Base-by-base conservation (phyloP, 2,888 invertebrate species). In the Rhimphoctona megacephalus region DNA sequence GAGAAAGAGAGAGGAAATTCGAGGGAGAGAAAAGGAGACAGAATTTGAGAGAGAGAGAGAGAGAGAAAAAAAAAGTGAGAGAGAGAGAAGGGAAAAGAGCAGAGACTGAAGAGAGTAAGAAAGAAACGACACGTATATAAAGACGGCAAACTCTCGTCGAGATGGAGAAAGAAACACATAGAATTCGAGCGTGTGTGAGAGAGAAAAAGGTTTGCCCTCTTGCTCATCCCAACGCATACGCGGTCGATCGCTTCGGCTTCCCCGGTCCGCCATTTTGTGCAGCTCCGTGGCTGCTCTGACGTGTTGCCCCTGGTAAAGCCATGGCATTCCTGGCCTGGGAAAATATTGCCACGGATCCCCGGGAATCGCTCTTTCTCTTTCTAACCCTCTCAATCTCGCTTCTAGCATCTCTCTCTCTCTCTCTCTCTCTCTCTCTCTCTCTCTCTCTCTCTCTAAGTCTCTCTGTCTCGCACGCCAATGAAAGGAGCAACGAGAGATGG, bases 211-310 rank as follows among this genome's bases (percentile, higher is more conserved):
- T 84, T 85, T 69, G 88, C 87, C 88, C 90, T 83, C 89, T 91
- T 90, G 86, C 87, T 87, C 87, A 87, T 77, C 67, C 85, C 73
- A 70, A 76, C 77, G 85, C 89, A 91, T 90, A 90, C 90, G 92
- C 92, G 92, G 92, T 93, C 93, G 93, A 93, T 92, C 92, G 92
- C 89, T 91, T 89, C 90, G 90, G 90, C 89, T 88, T 72, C 72
- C 74, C 67, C 70, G 78, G 91, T 93, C 92, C 91, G 93, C 93
- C 93, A 93, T 93, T 92, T 93, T 93, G 93, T 92, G 91, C 90
- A 90, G 76, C 85, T 70, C 90, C 90, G 91, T 91, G 92, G 92
- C 93, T 93, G 61, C 92, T 92, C 72, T 82, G 90, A 91, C 92
- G 92, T 92, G 93, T 91, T 91, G 89, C 90, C 81, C 72, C 81